A percentile compares a stretch with the other conserved stretches of the same genome.
These are phyloP conservation scores for Hyperoplus lanceolatus DNA, from an alignment of 2,797 vertebrate genomes.

Conservation along the genomic window DNA sequence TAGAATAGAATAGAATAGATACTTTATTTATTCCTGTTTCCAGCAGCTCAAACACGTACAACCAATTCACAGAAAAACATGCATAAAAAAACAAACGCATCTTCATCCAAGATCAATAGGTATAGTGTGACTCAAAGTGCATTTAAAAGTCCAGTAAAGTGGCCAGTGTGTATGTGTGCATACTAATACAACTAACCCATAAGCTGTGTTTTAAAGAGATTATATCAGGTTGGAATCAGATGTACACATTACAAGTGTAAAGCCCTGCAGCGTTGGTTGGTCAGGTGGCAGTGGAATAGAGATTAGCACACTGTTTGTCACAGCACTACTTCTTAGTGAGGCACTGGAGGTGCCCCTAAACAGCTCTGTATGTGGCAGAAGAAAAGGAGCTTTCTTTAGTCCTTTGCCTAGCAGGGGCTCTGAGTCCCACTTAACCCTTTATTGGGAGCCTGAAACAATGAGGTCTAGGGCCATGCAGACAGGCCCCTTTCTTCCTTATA, in stretches of 20 bases:
- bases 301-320: conserved; percentile 46
- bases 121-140: too few relatives aligned
- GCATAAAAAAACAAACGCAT: too few relatives aligned
- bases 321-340: conserved; percentile 29
- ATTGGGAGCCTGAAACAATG: conserved; percentile 52
- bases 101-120: too few relatives aligned
- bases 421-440: conserved; percentile 45
- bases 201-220: conserved; percentile 8
- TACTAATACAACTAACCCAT: too few relatives aligned
- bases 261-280: background rate
- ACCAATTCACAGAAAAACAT: too few relatives aligned
- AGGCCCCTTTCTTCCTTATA: conserved; percentile 13
- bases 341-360: conserved; percentile 16
- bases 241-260: conserved; percentile 15
- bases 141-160: too few relatives aligned
- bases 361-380: conserved; percentile 29
- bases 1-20: background rate
- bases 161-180: too few relatives aligned
- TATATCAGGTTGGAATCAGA: conserved; percentile 20
- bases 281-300: conserved; percentile 26
- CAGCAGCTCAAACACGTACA: too few relatives aligned
- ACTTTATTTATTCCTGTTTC: too few relatives aligned
- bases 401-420: conserved; percentile 28
- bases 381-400: conserved; percentile 53
- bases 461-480: background rate